A percentile compares a stretch with the other conserved stretches of the same genome.
These are phyloP conservation scores for Sceloporus undulatus DNA, from an alignment of 2,113 vertebrate species.

Conservation along the genomic window DNA sequence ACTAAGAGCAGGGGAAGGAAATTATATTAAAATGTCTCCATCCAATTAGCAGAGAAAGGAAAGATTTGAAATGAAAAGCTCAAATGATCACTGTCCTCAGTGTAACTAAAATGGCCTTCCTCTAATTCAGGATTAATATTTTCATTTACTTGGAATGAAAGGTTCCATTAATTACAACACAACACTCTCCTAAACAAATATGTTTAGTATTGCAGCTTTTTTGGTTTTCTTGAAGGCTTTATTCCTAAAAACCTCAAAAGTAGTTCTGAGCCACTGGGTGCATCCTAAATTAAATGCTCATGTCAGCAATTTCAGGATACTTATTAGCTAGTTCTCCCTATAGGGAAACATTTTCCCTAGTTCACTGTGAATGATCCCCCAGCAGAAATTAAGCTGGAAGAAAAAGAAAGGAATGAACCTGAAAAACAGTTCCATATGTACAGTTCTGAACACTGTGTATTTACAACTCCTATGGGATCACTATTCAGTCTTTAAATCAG, in stretches of 20 bases:
- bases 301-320: background rate
- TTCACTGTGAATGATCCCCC: background rate
- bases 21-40: constrained; percentile 8
- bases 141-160: constrained; percentile 1
- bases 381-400: background rate
- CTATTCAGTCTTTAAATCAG: background rate
- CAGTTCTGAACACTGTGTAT: background rate
- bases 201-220: constrained; percentile 13
- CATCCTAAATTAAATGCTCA: background rate
- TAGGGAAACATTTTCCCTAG: background rate
- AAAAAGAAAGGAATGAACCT: background rate
- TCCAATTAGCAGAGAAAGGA: background rate
- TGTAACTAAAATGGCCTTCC: constrained; percentile 7
- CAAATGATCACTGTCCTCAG: background rate
- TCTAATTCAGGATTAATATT: constrained; percentile 5
- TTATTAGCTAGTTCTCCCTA: constrained; percentile 4
- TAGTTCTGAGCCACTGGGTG: background rate
- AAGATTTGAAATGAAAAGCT: background rate
- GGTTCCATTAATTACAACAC: background rate
- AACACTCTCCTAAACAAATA: background rate
- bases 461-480: background rate
- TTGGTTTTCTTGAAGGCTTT: background rate
- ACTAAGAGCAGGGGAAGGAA: background rate
- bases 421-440: background rate
- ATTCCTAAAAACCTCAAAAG: constrained; percentile 1